Base-by-base conservation (phyloP, 2,797 vertebrate species). In the Knipowitschia caucasica region DNA sequence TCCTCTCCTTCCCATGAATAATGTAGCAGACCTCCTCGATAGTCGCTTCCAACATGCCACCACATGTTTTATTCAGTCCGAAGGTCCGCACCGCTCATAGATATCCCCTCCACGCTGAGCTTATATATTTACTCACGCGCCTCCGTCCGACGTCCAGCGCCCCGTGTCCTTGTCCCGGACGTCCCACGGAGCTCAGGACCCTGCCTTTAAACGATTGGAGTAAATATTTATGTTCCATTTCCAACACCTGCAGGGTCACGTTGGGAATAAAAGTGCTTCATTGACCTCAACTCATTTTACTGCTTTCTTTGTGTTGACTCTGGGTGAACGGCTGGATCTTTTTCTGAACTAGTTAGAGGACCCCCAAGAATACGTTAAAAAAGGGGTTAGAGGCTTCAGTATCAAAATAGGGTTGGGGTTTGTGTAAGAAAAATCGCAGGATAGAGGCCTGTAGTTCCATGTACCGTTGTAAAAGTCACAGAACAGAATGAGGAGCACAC, bases 51-150 rank as follows among this genome's bases (percentile, higher is more conserved):
- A 59, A 86, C 82, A 83, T 74, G 83, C 81, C 80, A 57, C 50
- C 17, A 46, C 80, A 91, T 91, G 86, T 89, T 90, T 89, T 88
- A 91, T 91, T 90, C 86, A 91, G 76, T 36, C 45, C 24, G 46
- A 61, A 75, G 70, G 80, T 77, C 71, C 56, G 38, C 56, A 52
- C 61, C 2, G 36, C 51, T 24, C 62, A 35, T 60, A 64, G 69
- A 78, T 75, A 68, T 45, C 55, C 60, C 57, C 60, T 54, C 55
- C 10, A 43, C 7, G 4, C 54, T 33, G 58, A n/a, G n/a, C n/a
- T n/a, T 58, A 4, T 21, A 58, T 67, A 64, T 18, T 7, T 12
- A 45, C 40, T 15, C 35, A 9, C 17, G 20, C 45, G 14, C 12
- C 39, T 63, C 56, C 59, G 64, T 50, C 52, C 75, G 62, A 57